Base-by-base conservation (phyloP, 2,113 vertebrate genomes). In the Nothoprocta perdicaria region DNA sequence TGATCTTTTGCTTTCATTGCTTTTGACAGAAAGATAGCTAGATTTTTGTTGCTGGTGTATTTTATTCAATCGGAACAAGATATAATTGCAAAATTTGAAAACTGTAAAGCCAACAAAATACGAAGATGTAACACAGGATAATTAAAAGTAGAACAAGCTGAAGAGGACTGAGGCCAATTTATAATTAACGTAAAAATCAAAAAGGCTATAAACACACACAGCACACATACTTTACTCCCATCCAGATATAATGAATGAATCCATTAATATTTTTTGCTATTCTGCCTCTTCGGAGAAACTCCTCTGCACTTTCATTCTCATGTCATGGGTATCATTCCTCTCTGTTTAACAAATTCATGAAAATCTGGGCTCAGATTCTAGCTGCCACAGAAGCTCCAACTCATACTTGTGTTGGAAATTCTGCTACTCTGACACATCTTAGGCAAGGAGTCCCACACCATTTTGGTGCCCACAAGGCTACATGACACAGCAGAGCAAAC, bases 351-450 rank as follows among this genome's bases (percentile, higher is more conserved):
- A 67, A 26, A 3, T 9, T 29, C 61, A 14, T 10, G 27, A 62
- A 82, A 66, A 52, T 27, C 13, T 55, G 10, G n/a, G 12, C n/a
- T 53, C 35, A 71, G 43, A 17, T 22, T 21, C 31, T 41, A 35
- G 7, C 13, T 71, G 62, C 52, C 21, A 7, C 2, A 11, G 8
- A 23, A 66, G 40, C 41, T 10, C 5, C 0, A 0, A 6, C 15
- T 38, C 27, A 31, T 0, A 0, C 0, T 0, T 9, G 3, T 38
- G 24, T 17, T 22, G 7, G 6, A 69, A 57, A 18, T 31, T 19
- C 10, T 13, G 3, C 60, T 4, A 3, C 13, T 10, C 0, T 0
- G 11, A 57, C 3, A 31, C 0, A 0, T 24, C 10, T n/a, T 31
- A 3, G 2, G 0, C 23, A 77, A 45, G 50, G 26, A 12, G 1